A percentile compares a stretch with the other conserved stretches of the same genome.
These are phyloP conservation scores for Temnothorax curvispinosus DNA, from an alignment of 1,140 invertebrate genomes.

Conservation along the genomic window DNA sequence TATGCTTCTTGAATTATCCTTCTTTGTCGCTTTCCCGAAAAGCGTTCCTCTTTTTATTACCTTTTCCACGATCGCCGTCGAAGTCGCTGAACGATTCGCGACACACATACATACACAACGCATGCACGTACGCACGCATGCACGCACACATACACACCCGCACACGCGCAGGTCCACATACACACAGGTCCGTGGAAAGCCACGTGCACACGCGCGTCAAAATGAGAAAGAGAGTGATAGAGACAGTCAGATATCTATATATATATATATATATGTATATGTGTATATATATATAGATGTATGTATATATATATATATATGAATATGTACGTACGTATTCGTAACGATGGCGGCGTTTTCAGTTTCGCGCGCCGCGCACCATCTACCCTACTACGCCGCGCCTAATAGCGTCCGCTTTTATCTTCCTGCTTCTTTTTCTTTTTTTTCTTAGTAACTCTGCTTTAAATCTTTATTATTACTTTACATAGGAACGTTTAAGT, in stretches of 20 bases:
- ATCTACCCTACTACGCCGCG: constrained; percentile 68
- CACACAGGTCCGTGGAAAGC: constrained; percentile 50
- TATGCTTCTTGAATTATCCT: not conserved
- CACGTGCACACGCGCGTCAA: constrained; percentile 67
- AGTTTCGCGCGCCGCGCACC: constrained; percentile 66
- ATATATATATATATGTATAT: constrained; percentile 67
- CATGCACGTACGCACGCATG: constrained; percentile 5
- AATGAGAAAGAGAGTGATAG: constrained; percentile 72
- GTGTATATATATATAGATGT: constrained; percentile 75
- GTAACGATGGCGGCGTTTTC: constrained; percentile 73
- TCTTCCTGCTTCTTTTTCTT: constrained; percentile 43
- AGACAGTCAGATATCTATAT: constrained; percentile 66
- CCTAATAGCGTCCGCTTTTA: constrained; percentile 60
- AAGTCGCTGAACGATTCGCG: constrained; percentile 40
- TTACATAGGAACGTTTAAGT: constrained; percentile 86
- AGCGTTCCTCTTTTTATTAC: not conserved
- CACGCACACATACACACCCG: constrained; percentile 32
- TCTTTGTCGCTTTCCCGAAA: constrained; percentile 6
- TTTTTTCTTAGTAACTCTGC: constrained; percentile 76
- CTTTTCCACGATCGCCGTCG: constrained; percentile 21
- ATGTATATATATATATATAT: constrained; percentile 73
- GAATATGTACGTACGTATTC: constrained; percentile 81
- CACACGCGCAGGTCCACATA: not conserved
- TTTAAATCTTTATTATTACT: constrained; percentile 84
- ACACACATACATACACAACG: constrained; percentile 23